Evolutionary conservation across 2,888 invertebrate genomes (phyloP).

Genomic region (Apocheima hispidaria): DNA sequence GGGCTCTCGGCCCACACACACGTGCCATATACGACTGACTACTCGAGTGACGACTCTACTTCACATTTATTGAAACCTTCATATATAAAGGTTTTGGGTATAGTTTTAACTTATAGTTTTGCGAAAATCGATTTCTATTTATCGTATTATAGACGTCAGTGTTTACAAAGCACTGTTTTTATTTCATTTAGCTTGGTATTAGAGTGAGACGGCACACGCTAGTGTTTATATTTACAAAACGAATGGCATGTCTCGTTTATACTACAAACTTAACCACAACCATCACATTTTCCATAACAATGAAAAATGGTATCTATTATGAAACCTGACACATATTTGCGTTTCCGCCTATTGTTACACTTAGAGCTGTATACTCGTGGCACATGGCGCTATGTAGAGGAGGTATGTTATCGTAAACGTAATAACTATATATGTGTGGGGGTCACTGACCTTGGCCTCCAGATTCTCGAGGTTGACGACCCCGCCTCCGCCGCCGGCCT

Average conservation of each 20-base stretch:
- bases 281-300: conserved; percentile 27
- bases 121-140: no score
- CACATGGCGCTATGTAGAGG: conserved; percentile 35
- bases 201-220: no score
- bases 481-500: conserved; percentile 75
- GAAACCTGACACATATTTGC: conserved; percentile 38
- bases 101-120: no score
- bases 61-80: no score
- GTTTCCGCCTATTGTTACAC: conserved; percentile 40
- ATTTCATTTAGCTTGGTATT: no score
- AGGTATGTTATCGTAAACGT: conserved; percentile 23
- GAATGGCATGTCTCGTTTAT: neutral
- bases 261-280: neutral
- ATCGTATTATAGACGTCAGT: no score
- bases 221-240: neutral
- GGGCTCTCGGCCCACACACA: no score
- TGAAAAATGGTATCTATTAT: conserved; percentile 29
- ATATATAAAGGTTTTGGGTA: no score
- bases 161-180: no score
- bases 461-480: conserved; percentile 91
- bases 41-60: no score
- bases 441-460: conserved; percentile 90
- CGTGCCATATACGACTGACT: no score
- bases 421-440: conserved; percentile 34
- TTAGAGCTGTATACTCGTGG: conserved; percentile 24